Evolutionary conservation across 2,888 invertebrate genomes (phyloP).

Genomic region (Lepidochrysops patricia): DNA sequence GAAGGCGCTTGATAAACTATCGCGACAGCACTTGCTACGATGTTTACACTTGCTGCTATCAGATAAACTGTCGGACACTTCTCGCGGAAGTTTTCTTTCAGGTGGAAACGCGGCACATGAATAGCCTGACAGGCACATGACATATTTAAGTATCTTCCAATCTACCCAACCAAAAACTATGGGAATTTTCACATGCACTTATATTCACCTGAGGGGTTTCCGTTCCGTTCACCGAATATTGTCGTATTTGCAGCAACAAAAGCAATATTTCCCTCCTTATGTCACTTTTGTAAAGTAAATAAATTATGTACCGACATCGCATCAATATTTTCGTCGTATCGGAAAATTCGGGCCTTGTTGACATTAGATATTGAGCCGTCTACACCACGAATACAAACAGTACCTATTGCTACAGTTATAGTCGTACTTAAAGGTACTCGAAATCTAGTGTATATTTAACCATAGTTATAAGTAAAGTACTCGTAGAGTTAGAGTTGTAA

Average conservation of each 20-base stretch:
- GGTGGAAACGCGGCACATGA: no score
- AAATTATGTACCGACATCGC: constrained; percentile 40
- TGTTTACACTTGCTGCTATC: no score
- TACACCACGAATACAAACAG: background rate
- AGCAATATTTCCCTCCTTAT: constrained; percentile 45
- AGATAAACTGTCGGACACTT: no score
- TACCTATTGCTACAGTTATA: background rate
- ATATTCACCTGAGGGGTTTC: constrained; percentile 27
- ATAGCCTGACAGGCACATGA: no score
- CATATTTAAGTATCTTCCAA: no score
- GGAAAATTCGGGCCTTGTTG: constrained; percentile 23
- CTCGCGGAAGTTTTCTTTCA: no score
- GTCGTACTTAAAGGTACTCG: background rate
- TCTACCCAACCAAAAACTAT: background rate
- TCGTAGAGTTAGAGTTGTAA: no score
- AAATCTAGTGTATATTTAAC: background rate
- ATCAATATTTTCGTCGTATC: constrained; percentile 30
- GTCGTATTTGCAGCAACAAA: constrained; percentile 37
- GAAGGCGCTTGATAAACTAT: no score
- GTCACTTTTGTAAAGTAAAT: constrained; percentile 38
- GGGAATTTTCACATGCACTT: background rate
- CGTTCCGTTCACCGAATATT: constrained; percentile 52
- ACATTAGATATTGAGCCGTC: constrained; percentile 15
- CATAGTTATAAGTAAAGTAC: no score
- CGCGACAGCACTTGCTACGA: no score